phyloP scores from a whole-genome alignment of 2,113 vertebrate species.

The Callithrix jacchus region DNA sequence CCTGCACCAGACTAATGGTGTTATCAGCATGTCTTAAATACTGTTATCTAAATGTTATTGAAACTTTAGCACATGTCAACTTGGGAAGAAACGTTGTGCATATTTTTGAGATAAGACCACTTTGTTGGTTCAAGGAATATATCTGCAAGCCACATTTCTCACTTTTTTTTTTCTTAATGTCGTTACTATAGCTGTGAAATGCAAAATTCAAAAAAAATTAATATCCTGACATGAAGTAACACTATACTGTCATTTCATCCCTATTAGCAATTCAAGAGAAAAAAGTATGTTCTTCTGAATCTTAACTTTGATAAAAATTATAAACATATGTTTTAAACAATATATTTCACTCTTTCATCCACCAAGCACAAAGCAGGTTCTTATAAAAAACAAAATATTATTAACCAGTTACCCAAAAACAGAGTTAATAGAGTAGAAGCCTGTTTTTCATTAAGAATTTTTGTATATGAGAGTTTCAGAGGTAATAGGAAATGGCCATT shows the following conservation, averaged over 20 bases:
- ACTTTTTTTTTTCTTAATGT: neutral
- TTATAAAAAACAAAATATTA: neutral
- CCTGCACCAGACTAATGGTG: neutral
- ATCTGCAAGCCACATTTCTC: neutral
- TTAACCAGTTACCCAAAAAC: neutral
- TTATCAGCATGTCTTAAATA: neutral
- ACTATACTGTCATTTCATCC: neutral
- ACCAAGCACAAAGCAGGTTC: neutral
- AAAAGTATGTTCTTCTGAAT: neutral
- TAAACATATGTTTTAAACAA: neutral
- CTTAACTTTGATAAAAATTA: neutral
- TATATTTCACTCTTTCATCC: neutral
- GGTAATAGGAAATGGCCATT: neutral
- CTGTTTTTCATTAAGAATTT: neutral
- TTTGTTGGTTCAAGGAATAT: neutral
- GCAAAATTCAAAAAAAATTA: conserved; percentile 26
- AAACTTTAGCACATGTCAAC: conserved; percentile 1
- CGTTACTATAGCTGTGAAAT: neutral
- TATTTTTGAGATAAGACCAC: conserved; percentile 53
- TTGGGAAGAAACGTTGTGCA: neutral
- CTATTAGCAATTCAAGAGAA: neutral
- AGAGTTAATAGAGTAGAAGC: neutral
- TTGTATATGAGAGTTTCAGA: neutral
- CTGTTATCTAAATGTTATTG: conserved; percentile 6
- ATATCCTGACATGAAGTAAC: neutral